These are phyloP conservation scores for Adelphocoris suturalis DNA, from an alignment of 2,888 invertebrate species.

Conservation along the genomic window DNA sequence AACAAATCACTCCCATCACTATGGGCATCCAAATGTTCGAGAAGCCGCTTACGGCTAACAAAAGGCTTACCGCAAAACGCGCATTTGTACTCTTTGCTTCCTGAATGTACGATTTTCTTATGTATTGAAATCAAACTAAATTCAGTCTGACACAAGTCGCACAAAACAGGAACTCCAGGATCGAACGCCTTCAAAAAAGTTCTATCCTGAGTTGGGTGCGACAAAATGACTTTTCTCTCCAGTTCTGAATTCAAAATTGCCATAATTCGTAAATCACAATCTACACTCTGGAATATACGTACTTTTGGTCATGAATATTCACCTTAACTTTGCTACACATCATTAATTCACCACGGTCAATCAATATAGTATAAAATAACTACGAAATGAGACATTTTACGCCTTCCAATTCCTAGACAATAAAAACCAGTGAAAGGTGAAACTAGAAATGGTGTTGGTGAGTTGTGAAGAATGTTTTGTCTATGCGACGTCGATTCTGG, in stretches of 20 bases:
- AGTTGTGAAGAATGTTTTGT: no score
- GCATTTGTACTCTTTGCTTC: background rate
- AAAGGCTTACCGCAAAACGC: constrained; percentile 31
- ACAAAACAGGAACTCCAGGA: background rate
- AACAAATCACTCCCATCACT: constrained; percentile 13
- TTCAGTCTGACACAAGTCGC: background rate
- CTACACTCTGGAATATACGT: no score
- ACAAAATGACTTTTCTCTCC: background rate
- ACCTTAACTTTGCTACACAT: no score
- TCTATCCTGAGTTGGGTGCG: background rate
- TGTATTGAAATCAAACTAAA: background rate
- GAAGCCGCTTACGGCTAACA: background rate
- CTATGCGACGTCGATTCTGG: no score
- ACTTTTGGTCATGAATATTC: no score
- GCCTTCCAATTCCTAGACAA: no score
- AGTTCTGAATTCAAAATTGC: background rate
- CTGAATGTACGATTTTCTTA: background rate
- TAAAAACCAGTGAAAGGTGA: no score
- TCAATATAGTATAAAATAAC: no score
- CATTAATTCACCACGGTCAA: no score
- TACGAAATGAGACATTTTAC: no score
- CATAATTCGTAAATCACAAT: background rate
- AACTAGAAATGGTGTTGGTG: no score
- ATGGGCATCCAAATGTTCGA: background rate
- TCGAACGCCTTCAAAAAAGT: background rate